Percentiles rank a stretch among this genome's conserved stretches.
phyloP scores from a whole-genome alignment of 2,113 vertebrate genomes.

The Myrmecophaga tridactyla region DNA sequence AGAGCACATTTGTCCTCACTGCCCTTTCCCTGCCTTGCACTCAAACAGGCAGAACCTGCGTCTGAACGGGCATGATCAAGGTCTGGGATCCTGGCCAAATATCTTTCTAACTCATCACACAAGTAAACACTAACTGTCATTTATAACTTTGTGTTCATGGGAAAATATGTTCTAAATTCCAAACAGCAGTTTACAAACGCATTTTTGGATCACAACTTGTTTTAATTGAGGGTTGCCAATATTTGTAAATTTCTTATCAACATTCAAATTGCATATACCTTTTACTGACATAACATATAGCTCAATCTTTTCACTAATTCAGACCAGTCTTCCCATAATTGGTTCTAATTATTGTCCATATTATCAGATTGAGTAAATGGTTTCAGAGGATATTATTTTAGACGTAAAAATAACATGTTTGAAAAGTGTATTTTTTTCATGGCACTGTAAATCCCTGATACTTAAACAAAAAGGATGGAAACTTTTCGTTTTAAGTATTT shows the following conservation, averaged over 20 bases:
- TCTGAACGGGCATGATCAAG: neutral
- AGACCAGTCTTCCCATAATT: neutral
- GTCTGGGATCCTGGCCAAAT: neutral
- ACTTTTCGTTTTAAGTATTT: neutral
- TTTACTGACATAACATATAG: neutral
- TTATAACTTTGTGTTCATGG: neutral
- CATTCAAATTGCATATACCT: neutral
- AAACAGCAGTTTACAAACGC: neutral
- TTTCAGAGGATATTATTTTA: constrained; percentile 15
- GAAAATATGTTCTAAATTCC: constrained; percentile 1
- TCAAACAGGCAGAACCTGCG: neutral
- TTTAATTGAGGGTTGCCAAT: constrained; percentile 22
- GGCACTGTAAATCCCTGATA: neutral
- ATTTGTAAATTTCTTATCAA: constrained; percentile 39
- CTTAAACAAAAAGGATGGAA: neutral
- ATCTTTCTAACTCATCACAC: neutral
- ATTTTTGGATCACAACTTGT: constrained; percentile 14
- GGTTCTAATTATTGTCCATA: neutral
- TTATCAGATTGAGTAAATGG: neutral
- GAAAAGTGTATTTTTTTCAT: neutral
- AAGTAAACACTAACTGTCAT: neutral
- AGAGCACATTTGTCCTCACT: neutral
- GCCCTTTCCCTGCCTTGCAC: neutral
- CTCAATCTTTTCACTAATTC: neutral
- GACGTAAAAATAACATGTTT: neutral